Percentiles rank a stretch among this genome's conserved stretches.
Conservation (phyloP, 2,888 invertebrate species). For the Scaptodrosophila latifasciaeformis region DNA sequence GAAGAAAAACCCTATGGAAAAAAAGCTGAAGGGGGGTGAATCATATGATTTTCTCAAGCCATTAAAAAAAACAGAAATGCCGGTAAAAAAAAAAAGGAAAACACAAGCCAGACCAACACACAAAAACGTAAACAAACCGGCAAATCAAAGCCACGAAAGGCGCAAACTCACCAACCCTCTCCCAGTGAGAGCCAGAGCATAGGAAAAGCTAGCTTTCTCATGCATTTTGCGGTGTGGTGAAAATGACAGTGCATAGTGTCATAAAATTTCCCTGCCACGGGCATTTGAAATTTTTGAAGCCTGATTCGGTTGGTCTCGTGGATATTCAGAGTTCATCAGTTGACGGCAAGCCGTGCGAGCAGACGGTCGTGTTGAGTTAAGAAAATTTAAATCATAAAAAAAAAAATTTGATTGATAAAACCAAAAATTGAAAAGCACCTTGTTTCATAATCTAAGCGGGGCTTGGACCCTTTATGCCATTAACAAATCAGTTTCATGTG, state of each 20-base stretch:
- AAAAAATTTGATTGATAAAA: too few species aligned
- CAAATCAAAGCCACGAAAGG: constrained; percentile 39
- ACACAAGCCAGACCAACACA: constrained; percentile 15
- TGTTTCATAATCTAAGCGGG: too few species aligned
- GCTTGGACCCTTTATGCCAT: too few species aligned
- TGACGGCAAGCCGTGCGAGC: constrained; percentile 75
- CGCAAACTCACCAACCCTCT: constrained; percentile 56
- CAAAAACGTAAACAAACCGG: constrained; percentile 73
- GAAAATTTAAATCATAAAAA: too few species aligned
- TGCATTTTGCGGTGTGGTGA: constrained; percentile 35
- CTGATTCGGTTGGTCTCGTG: constrained; percentile 29
- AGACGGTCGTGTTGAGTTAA: constrained; percentile 73
- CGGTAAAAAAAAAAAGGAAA: constrained; percentile 26
- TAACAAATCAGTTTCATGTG: background rate
- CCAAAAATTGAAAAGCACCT: too few species aligned
- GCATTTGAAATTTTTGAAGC: constrained; percentile 5
- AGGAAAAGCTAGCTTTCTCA: constrained; percentile 3
- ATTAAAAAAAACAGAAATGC: constrained; percentile 31
- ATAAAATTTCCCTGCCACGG: constrained; percentile 31
- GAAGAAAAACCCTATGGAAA: too few species aligned
- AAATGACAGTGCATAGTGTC: constrained; percentile 21
- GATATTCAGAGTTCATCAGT: constrained; percentile 73
- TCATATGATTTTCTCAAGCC: constrained; percentile 41
- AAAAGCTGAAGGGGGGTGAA: too few species aligned
- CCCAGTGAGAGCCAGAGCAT: background rate